These are phyloP conservation scores for Orthosia incerta DNA, from an alignment of 2,888 invertebrate genomes.

Conservation along the genomic window DNA sequence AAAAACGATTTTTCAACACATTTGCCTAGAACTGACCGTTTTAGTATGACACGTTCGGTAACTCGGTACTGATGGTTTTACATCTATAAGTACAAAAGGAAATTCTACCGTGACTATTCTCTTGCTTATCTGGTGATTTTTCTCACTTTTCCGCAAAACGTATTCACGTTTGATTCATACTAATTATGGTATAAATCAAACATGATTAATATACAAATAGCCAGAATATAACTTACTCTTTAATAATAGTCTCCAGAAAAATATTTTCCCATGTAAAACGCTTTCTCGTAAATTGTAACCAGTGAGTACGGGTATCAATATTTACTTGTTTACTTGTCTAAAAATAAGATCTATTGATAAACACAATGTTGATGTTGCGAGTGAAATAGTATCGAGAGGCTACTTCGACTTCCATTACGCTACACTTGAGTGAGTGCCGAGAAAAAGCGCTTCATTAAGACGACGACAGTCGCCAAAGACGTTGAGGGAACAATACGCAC, in stretches of 20 bases:
- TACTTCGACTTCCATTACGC: neutral
- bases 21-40: conserved; percentile 5
- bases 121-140: neutral
- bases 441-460: conserved; percentile 3
- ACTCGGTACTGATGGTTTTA: conserved; percentile 4
- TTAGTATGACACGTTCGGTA: neutral
- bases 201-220: neutral
- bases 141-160: neutral
- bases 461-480: too few relatives aligned
- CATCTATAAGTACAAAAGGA: neutral
- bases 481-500: too few relatives aligned
- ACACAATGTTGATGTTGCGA: neutral
- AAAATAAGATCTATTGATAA: conserved; percentile 5
- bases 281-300: neutral
- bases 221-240: neutral
- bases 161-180: too few relatives aligned
- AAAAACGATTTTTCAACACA: conserved; percentile 35
- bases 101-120: neutral
- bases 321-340: neutral
- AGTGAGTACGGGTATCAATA: conserved; percentile 11
- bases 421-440: neutral
- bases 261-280: neutral
- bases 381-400: neutral
- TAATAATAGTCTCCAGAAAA: neutral
- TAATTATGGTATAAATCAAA: neutral